Conservation (phyloP, 1,140 invertebrate species). For the Spodoptera litura region DNA sequence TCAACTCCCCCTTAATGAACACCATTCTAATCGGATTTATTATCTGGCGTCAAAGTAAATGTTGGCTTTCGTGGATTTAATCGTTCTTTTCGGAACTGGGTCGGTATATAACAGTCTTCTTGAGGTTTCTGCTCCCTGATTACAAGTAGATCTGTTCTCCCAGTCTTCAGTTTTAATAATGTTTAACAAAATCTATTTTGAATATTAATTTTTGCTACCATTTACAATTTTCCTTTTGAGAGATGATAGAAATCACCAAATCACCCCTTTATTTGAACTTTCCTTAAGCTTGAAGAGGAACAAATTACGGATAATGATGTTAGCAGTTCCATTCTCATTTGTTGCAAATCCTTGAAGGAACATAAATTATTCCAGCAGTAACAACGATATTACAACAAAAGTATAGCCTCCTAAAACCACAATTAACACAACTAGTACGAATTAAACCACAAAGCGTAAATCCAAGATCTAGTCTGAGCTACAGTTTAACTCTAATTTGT, state of each 20-base stretch:
- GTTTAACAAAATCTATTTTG: no score
- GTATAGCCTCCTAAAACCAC: no score
- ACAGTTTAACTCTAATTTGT: slow-evolving; percentile 30
- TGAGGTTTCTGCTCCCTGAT: not conserved
- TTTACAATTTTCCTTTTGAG: no score
- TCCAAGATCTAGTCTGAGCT: slow-evolving; percentile 26
- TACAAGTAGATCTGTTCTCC: not conserved
- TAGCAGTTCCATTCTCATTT: no score
- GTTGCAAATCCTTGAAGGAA: no score
- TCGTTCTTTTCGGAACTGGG: slow-evolving; percentile 9
- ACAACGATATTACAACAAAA: no score
- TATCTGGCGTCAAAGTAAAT: slow-evolving; percentile 34
- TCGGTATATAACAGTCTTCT: not conserved
- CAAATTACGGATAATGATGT: no score
- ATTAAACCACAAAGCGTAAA: not conserved
- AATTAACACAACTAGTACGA: not conserved
- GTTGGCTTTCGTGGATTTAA: slow-evolving; percentile 13
- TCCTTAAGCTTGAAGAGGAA: no score
- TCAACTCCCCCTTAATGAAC: slow-evolving; percentile 27
- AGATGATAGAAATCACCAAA: no score
- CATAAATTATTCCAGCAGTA: no score
- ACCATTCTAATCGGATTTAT: slow-evolving; percentile 27
- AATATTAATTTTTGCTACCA: no score
- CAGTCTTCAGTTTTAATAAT: not conserved
- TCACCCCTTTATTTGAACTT: no score